These are phyloP conservation scores for Mimas tiliae DNA, from an alignment of 2,888 invertebrate species.

Conservation along the genomic window DNA sequence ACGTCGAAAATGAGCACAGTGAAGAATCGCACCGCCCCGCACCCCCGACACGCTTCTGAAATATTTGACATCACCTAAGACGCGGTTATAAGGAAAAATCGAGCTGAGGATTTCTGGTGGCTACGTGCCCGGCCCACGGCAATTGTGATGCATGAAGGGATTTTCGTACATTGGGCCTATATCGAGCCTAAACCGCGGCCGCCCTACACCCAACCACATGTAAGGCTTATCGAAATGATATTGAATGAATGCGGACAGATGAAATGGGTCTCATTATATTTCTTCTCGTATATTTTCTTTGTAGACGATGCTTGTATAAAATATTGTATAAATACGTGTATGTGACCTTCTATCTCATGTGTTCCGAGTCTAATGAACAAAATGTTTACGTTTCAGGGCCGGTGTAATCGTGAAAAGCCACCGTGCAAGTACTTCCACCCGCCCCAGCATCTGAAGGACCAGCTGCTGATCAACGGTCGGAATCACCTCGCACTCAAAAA, in stretches of 20 bases:
- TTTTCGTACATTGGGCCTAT: conserved; percentile 68
- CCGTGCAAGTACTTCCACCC: conserved; percentile 99
- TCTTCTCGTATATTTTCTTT: neutral
- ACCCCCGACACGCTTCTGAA: conserved; percentile 62
- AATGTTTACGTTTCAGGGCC: conserved; percentile 90
- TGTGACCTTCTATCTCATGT: neutral
- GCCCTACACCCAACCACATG: conserved; percentile 57
- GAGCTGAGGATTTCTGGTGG: conserved; percentile 65
- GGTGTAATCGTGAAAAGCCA: conserved; percentile 99
- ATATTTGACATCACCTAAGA: conserved; percentile 74
- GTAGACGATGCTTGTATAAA: neutral
- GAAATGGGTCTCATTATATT: conserved; percentile 30
- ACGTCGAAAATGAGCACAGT: conserved; percentile 75
- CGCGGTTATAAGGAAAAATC: conserved; percentile 73
- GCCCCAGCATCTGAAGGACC: conserved; percentile 99
- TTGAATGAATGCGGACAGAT: conserved; percentile 69
- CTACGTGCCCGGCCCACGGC: conserved; percentile 72
- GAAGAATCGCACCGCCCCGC: conserved; percentile 51
- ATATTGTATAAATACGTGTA: neutral
- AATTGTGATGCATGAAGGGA: conserved; percentile 75
- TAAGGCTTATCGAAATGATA: conserved; percentile 74
- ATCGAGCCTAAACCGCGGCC: conserved; percentile 64
- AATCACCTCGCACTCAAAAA: conserved; percentile 99
- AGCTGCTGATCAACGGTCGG: conserved; percentile 99
- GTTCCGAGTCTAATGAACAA: neutral